Conservation (phyloP, 2,113 vertebrate species). For the Sapayoa aenigma region DNA sequence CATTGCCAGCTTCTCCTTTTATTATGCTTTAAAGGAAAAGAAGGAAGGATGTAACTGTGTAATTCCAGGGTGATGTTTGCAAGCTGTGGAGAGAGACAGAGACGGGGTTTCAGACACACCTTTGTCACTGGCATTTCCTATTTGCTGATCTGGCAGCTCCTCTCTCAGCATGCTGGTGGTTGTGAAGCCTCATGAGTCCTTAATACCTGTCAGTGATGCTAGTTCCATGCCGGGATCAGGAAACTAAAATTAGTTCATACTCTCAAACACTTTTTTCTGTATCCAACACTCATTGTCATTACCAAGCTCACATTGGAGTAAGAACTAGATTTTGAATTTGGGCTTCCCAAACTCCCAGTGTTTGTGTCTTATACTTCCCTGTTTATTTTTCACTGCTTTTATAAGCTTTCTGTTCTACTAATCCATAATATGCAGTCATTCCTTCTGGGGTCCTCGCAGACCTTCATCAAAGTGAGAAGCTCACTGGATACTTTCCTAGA, state of each 20-base stretch:
- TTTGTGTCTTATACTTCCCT: background rate
- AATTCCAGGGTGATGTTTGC: background rate
- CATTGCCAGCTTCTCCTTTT: background rate
- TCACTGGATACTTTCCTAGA: background rate
- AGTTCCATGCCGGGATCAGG: background rate
- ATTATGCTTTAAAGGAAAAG: background rate
- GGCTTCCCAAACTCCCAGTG: background rate
- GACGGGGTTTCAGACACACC: background rate
- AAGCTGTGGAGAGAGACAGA: background rate
- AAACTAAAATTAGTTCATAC: conserved; percentile 36
- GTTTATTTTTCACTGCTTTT: background rate
- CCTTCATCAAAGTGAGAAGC: background rate
- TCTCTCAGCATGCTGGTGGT: background rate
- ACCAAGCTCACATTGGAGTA: background rate
- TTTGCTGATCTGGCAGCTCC: conserved; percentile 27
- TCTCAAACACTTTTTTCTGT: background rate
- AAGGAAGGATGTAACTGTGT: background rate
- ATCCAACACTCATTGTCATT: background rate
- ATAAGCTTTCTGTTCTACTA: background rate
- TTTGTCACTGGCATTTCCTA: background rate
- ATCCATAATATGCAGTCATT: background rate
- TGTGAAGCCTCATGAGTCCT: conserved; percentile 14
- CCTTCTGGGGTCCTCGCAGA: background rate
- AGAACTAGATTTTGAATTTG: background rate
- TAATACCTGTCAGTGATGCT: conserved; percentile 30